These are phyloP conservation scores for Typhlichthys subterraneus DNA, from an alignment of 2,797 vertebrate species.

Conservation along the genomic window DNA sequence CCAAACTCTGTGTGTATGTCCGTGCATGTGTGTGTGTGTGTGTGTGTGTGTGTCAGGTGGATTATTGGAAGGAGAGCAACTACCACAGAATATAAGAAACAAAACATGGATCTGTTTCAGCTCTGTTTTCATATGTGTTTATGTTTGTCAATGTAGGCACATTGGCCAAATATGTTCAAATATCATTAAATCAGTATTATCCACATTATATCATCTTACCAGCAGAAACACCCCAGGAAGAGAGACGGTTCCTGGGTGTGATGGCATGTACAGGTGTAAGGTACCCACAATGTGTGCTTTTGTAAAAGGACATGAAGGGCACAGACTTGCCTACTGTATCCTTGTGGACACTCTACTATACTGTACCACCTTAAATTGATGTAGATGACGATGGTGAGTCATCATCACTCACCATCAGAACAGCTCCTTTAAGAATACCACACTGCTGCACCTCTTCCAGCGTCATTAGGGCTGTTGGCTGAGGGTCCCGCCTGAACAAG, in stretches of 20 bases:
- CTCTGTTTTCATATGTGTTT: neutral
- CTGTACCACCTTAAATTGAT: constrained; percentile 13
- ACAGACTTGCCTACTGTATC: constrained; percentile 4
- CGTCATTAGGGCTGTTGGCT: constrained; percentile 61
- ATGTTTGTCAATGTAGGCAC: neutral
- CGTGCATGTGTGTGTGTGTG: neutral
- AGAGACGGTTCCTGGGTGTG: constrained; percentile 7
- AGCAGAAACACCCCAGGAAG: neutral
- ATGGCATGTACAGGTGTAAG: neutral
- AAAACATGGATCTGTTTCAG: neutral
- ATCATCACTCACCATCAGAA: constrained; percentile 31
- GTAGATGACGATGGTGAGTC: neutral
- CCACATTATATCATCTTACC: neutral
- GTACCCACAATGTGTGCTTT: constrained; percentile 5
- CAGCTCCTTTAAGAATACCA: neutral
- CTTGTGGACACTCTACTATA: constrained; percentile 9
- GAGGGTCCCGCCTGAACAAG: constrained; percentile 54
- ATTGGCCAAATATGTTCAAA: constrained; percentile 12
- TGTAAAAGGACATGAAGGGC: constrained; percentile 18
- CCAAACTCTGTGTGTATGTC: neutral
- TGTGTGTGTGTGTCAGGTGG: neutral
- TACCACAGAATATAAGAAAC: neutral
- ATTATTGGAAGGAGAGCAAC: neutral
- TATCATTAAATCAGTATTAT: constrained; percentile 27
- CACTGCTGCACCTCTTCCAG: constrained; percentile 12